These are phyloP conservation scores for Hypselothyrea guttata DNA, from an alignment of 2,888 invertebrate genomes.

Conservation along the genomic window DNA sequence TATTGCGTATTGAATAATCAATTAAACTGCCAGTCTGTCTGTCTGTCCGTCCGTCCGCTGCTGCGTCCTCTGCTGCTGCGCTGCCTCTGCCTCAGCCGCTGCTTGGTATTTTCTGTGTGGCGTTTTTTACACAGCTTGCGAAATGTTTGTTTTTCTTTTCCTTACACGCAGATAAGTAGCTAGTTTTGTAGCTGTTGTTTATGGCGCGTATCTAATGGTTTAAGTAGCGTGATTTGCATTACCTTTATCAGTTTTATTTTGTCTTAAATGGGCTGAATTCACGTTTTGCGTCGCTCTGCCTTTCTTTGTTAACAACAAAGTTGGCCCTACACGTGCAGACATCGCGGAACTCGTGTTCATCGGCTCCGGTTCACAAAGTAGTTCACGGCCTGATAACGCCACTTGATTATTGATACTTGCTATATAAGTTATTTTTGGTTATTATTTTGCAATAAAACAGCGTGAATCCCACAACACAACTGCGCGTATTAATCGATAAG, in stretches of 20 bases:
- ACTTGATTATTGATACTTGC: too few relatives aligned
- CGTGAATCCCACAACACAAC: too few relatives aligned
- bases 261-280: constrained; percentile 43
- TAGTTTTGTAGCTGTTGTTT: constrained; percentile 5
- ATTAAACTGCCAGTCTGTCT: constrained; percentile 51
- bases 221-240: constrained; percentile 32
- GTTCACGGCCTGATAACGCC: constrained; percentile 28
- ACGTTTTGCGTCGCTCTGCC: constrained; percentile 57
- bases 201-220: constrained; percentile 5
- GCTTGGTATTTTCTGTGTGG: constrained; percentile 59
- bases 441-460: too few relatives aligned
- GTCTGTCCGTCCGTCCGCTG: constrained; percentile 11
- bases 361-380: constrained; percentile 22
- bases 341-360: constrained; percentile 7
- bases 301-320: constrained; percentile 64
- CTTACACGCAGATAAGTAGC: constrained; percentile 9
- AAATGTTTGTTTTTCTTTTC: constrained; percentile 31
- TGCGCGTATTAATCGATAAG: constrained; percentile 1
- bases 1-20: constrained; percentile 73
- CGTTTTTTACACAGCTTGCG: constrained; percentile 28
- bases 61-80: constrained; percentile 5
- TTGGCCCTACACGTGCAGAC: constrained; percentile 48
- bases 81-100: too few relatives aligned
- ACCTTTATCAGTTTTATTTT: constrained; percentile 62
- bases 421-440: too few relatives aligned